Evolutionary conservation across 2,888 invertebrate species (phyloP), one percentile per base, ranked within the genome.

Genomic region (Lamproptera curius): DNA sequence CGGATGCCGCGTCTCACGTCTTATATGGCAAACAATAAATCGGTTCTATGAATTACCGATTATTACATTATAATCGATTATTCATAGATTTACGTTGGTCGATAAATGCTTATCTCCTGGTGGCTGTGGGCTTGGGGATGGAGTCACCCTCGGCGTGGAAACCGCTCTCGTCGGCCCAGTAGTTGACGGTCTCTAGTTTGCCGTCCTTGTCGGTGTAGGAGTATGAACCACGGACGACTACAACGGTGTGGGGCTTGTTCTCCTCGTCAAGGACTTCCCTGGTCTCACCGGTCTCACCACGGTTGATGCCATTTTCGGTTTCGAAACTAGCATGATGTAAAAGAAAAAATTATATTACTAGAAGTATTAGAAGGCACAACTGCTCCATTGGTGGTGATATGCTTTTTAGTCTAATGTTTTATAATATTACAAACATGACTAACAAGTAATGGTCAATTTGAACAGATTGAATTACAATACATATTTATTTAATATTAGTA

Each of bases 111-210:
- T 68, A 71, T 63, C 57, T 63, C 45, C 63, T 57, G 53, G 56
- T 45, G n/a, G 31, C 42, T 79, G 42, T 85, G 36, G 82, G 70
- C 38, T 90, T 89, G 42, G 92, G 92, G 62, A 92, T 70, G 70
- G 91, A 90, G 0, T 83, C 82, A 36, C 92, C 91, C 38, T 89
- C 86, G 1, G 91, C 88, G 54, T 88, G 89, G 88, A 79, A 93
- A 52, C 92, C 92, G 55, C 72, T 89, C 71, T 92, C 91, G 57
- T 92, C 92, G 39, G 91, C 91, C 50, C 64, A 67, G 76, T 91
- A 92, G 41, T 65, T 84, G 56, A 91, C 54, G 17, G 68, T 63
- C 55, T 89, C 87, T 2, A 74, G 70, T 9, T 83, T 82, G 53
- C 92, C 92, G 1, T 91, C 90, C 0, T 78, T 70, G 47, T 89